phyloP scores from a whole-genome alignment of 1,140 invertebrate species.

The Penaeus indicus region DNA sequence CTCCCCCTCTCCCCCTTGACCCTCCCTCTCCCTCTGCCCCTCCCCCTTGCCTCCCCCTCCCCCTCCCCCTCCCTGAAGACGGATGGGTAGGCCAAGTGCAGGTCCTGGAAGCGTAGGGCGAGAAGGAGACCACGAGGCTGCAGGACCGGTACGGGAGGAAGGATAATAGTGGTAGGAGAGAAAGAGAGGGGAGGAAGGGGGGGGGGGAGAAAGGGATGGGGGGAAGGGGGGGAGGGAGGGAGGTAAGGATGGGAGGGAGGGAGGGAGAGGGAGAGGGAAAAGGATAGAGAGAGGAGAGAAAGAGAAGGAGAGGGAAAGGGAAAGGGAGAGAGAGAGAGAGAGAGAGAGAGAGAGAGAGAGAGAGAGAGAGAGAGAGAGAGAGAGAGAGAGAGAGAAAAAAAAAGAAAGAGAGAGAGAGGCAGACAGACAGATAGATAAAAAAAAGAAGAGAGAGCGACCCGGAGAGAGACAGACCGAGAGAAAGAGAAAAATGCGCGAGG shows the following conservation, averaged over 20 bases:
- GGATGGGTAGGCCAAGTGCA: too few relatives aligned
- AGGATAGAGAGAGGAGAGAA: neutral
- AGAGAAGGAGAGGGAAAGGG: neutral
- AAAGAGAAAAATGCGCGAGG: neutral
- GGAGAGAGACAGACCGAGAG: neutral
- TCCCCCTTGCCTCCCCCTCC: too few relatives aligned
- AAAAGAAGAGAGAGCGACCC: neutral
- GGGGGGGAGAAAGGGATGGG: neutral
- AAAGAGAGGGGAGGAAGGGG: too few relatives aligned
- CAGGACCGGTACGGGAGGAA: too few relatives aligned
- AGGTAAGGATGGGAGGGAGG: conserved; percentile 1
- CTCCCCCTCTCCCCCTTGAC: too few relatives aligned
- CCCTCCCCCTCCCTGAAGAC: too few relatives aligned
- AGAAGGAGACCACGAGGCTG: too few relatives aligned
- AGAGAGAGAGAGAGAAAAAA: neutral
- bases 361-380: neutral
- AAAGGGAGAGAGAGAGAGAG: neutral
- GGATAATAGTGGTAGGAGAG: too few relatives aligned
- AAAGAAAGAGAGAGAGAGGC: neutral
- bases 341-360: neutral
- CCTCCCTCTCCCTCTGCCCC: too few relatives aligned
- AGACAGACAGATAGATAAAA: neutral
- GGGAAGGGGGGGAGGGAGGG: neutral
- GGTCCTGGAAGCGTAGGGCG: too few relatives aligned
- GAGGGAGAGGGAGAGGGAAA: neutral